Evolutionary conservation across 2,888 invertebrate species (phyloP).

Genomic region (Danaus chrysippus): DNA sequence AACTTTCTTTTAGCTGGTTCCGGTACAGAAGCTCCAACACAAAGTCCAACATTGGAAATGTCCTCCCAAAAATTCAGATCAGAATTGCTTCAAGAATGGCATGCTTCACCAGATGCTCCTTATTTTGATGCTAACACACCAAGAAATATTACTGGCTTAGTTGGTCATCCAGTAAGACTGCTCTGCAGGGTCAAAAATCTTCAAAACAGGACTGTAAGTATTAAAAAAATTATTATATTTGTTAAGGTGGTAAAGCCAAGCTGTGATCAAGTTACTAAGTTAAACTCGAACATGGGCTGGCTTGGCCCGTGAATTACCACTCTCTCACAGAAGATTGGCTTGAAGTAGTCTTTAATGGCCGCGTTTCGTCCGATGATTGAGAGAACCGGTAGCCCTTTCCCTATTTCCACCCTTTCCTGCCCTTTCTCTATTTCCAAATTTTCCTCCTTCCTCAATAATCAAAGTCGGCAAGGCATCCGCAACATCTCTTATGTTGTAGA

Average conservation of each 20-base stretch:
- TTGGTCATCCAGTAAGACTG: slow-evolving; percentile 89
- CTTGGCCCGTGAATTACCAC: no score
- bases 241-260: background rate
- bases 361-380: no score
- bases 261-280: no score
- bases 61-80: slow-evolving; percentile 67
- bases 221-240: background rate
- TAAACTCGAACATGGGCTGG: no score
- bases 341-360: no score
- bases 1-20: slow-evolving; percentile 65
- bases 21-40: slow-evolving; percentile 78
- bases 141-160: slow-evolving; percentile 90
- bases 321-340: no score
- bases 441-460: no score
- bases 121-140: slow-evolving; percentile 89
- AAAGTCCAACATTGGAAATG: slow-evolving; percentile 69
- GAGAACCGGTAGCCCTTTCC: no score
- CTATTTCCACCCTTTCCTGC: no score
- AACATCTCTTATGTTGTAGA: no score
- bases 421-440: no score
- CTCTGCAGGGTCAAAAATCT: slow-evolving; percentile 92
- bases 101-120: slow-evolving; percentile 78
- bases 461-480: no score
- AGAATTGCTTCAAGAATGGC: slow-evolving; percentile 70
- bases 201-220: slow-evolving; percentile 91